Conservation (phyloP, 2,888 invertebrate species). For the Amphipyra tragopoginis region DNA sequence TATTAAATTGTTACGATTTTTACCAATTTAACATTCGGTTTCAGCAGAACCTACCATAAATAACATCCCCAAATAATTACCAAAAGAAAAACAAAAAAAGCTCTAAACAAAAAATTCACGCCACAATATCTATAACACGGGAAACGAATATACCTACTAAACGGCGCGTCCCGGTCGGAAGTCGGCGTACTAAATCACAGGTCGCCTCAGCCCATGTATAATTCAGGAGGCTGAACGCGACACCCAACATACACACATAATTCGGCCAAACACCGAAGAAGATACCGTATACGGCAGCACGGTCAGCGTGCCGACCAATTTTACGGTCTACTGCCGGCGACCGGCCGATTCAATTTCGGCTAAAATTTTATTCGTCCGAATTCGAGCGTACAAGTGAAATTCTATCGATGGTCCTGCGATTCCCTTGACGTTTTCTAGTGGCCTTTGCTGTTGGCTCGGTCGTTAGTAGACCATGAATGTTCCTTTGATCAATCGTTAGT, state of each 20-base stretch:
- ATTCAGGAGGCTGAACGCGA: conserved; percentile 83
- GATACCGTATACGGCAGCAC: conserved; percentile 73
- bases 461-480: conserved; percentile 62
- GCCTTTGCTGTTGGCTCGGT: conserved; percentile 69
- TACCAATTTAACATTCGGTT: too few relatives aligned
- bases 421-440: conserved; percentile 73
- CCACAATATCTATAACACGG: conserved; percentile 72
- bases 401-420: conserved; percentile 80
- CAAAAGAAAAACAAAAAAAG: conserved; percentile 33
- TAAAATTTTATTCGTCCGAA: conserved; percentile 87
- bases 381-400: conserved; percentile 82
- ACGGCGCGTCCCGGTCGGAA: conserved; percentile 72
- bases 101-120: conserved; percentile 54
- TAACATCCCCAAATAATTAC: conserved; percentile 8
- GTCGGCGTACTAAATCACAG: conserved; percentile 83
- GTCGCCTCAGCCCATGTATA: conserved; percentile 82
- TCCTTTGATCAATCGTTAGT: conserved; percentile 58
- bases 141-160: conserved; percentile 77
- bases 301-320: conserved; percentile 85
- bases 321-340: conserved; percentile 83
- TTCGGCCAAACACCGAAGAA: conserved; percentile 80
- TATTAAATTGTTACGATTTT: too few relatives aligned
- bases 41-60: conserved; percentile 7
- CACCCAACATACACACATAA: conserved; percentile 77
- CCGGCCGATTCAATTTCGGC: conserved; percentile 88